phyloP scores from a whole-genome alignment of 2,888 invertebrate species.

The Tenthredo mesomela region DNA sequence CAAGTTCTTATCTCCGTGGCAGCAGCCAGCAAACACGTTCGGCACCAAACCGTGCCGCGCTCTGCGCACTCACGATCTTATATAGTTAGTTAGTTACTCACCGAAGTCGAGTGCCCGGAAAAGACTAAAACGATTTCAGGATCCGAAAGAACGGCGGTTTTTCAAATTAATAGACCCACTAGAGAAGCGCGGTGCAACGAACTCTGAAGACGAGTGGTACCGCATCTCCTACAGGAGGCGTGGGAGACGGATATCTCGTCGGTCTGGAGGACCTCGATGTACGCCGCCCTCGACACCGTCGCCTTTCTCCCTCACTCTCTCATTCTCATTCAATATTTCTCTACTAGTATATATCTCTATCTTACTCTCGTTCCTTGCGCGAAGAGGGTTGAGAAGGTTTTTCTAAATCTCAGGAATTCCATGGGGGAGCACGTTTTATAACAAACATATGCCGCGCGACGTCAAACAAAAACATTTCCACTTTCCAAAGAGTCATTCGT shows the following conservation, averaged over 20 bases:
- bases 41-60: slow-evolving; percentile 7
- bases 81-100: slow-evolving; percentile 16
- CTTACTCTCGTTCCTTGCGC: neutral
- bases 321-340: slow-evolving; percentile 1
- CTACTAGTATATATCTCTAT: neutral
- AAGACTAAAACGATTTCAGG: slow-evolving; percentile 43
- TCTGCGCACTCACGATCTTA: slow-evolving; percentile 10
- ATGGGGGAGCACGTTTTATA: slow-evolving; percentile 69
- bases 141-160: slow-evolving; percentile 46
- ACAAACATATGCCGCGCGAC: slow-evolving; percentile 53
- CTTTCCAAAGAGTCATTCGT: slow-evolving; percentile 46
- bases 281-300: neutral
- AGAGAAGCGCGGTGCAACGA: slow-evolving; percentile 56
- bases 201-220: slow-evolving; percentile 37
- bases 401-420: slow-evolving; percentile 68
- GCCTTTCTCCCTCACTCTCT: neutral
- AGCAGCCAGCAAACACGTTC: slow-evolving; percentile 26
- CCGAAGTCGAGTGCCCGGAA: slow-evolving; percentile 46
- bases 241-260: slow-evolving; percentile 50
- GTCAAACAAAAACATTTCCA: slow-evolving; percentile 50
- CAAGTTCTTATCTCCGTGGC: slow-evolving; percentile 70
- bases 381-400: slow-evolving; percentile 49
- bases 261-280: slow-evolving; percentile 42
- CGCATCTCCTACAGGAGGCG: slow-evolving; percentile 48
- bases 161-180: slow-evolving; percentile 65